Evolutionary conservation across 2,113 vertebrate genomes (phyloP).

Genomic region (Talpa occidentalis): DNA sequence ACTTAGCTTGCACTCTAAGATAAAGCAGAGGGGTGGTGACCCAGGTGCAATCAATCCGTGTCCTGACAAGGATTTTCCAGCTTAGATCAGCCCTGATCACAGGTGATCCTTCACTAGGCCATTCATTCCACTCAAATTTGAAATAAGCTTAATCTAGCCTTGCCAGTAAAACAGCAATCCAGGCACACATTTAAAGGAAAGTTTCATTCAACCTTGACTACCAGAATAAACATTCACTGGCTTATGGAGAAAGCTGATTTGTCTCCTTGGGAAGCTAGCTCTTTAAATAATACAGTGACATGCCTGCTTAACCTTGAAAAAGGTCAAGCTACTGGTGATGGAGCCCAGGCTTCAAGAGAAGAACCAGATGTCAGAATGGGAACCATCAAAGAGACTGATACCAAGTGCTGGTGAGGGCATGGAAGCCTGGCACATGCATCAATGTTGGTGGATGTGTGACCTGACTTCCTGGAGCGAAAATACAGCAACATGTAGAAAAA

Average conservation of each 20-base stretch:
- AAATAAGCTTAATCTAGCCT: background rate
- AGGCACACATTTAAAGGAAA: slow-evolving; percentile 32
- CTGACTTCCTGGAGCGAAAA: background rate
- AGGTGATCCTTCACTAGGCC: background rate
- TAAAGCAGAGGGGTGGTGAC: background rate
- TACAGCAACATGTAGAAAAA: background rate
- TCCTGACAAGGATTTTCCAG: slow-evolving; percentile 17
- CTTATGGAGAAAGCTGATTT: slow-evolving; percentile 4
- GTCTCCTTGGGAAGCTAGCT: background rate
- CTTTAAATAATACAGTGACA: background rate
- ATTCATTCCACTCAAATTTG: slow-evolving; percentile 1
- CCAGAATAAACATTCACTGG: background rate
- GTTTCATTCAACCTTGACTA: slow-evolving; percentile 25
- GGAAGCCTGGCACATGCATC: background rate
- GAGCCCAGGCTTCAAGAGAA: background rate
- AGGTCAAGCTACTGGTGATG: background rate
- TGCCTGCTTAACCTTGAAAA: background rate
- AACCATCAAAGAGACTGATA: background rate
- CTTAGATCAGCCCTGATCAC: background rate
- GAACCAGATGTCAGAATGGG: background rate
- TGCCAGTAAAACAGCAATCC: slow-evolving; percentile 30
- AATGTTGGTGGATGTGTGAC: background rate
- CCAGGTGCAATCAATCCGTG: background rate
- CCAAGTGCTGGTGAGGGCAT: background rate
- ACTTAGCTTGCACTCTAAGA: slow-evolving; percentile 34